Conservation (phyloP, 2,888 invertebrate genomes). For the Apantesis nais region DNA sequence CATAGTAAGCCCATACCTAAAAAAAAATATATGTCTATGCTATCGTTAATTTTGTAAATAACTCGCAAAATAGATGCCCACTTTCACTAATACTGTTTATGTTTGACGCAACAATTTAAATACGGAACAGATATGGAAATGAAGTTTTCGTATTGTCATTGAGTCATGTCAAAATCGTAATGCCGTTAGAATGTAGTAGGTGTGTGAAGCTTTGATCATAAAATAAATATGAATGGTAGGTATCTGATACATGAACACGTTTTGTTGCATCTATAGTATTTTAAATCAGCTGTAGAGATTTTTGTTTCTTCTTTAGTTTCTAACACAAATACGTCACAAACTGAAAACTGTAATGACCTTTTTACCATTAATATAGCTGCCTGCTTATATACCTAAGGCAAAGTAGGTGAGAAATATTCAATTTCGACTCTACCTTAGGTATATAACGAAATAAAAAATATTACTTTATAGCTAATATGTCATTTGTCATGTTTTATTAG, state of each 20-base stretch:
- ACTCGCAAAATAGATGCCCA: slow-evolving; percentile 40
- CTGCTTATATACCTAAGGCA: too few species aligned
- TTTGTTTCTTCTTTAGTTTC: neutral
- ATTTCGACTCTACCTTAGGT: too few species aligned
- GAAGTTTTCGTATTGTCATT: slow-evolving; percentile 44
- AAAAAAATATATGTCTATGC: neutral
- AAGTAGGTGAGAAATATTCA: too few species aligned
- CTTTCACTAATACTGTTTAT: slow-evolving; percentile 47
- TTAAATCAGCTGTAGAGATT: neutral
- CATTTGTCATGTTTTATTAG: neutral
- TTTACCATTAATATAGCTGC: neutral
- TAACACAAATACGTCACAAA: neutral
- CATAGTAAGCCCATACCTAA: neutral
- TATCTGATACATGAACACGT: slow-evolving; percentile 15
- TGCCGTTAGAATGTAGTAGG: slow-evolving; percentile 45
- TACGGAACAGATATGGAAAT: slow-evolving; percentile 46
- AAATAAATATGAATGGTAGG: slow-evolving; percentile 28
- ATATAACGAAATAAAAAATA: neutral
- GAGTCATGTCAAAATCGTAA: slow-evolving; percentile 42
- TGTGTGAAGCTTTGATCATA: slow-evolving; percentile 36
- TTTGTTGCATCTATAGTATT: slow-evolving; percentile 9
- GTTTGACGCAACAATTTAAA: slow-evolving; percentile 46
- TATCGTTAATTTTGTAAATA: slow-evolving; percentile 35
- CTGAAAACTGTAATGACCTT: neutral
- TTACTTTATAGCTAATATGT: neutral